Base-by-base conservation (phyloP, 2,888 invertebrate genomes). In the Drosophila colorata region DNA sequence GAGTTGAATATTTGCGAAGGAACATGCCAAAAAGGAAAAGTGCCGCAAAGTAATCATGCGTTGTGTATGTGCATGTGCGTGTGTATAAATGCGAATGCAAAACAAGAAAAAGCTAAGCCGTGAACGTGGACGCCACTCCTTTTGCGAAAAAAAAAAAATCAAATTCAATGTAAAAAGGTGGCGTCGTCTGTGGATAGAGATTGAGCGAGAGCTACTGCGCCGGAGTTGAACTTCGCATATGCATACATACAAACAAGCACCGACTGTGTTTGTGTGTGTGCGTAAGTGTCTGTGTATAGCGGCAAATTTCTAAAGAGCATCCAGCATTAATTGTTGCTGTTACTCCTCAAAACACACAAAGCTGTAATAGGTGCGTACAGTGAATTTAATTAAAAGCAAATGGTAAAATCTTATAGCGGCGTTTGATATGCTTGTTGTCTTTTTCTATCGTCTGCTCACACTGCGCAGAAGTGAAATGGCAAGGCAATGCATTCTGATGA, bases 91-190 rank as follows among this genome's bases (percentile, higher is more conserved):
- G 56, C 66, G 52, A 56, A 46, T 67, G 75, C 49, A 57, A 74
- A 74, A 49, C 58, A 53, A 63, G 53, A 48, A 56, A 49, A 59
- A 48, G 57, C 63, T 38, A 41, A 63, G 56, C 38, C 18, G 57
- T 53, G 25, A 55, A 69, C 51, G 47, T 59, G 67, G 63, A 76
- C 85, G 83, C 80, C 83, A 86, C 83, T 83, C 83, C 83, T 83
- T 83, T 80, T 85, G 82, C 70, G 75, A 74, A 81, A 74, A 74
- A 67, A 53, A 63, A 59, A 49, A 40, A 47, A 31, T 67, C 28
- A 9, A 69, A 69, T 71, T 75, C 43, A 68, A 68, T 67, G 75
- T 67, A 59, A 71, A 76, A 80, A 78, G 68, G 69, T 68, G 64
- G 57, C 73, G 57, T 60, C 66, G 70, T 59, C 55, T 64, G 66